Evolutionary conservation across 2,888 invertebrate genomes (phyloP).

Genomic region (Epicampocera succincta): DNA sequence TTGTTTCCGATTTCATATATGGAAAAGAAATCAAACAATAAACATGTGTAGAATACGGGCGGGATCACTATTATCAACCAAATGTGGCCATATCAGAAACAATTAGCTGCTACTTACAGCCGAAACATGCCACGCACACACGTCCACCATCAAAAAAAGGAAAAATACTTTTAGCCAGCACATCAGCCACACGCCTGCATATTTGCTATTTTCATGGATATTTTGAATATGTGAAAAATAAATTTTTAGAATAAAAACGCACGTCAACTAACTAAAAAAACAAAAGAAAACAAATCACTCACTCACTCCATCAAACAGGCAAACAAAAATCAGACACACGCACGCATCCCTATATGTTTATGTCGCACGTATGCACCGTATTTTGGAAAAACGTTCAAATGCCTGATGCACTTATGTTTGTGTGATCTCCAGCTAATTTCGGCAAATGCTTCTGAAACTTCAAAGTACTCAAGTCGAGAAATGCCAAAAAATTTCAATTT

Average conservation of each 20-base stretch:
- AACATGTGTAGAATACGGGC: constrained; percentile 45
- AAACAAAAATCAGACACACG: not conserved
- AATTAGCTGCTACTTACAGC: constrained; percentile 61
- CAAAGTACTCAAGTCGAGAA: constrained; percentile 38
- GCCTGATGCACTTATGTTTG: constrained; percentile 5
- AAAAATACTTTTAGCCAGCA: constrained; percentile 36
- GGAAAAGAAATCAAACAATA: constrained; percentile 26
- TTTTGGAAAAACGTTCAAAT: not conserved
- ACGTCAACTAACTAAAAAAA: not conserved
- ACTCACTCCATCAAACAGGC: constrained; percentile 6
- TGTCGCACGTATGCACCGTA: too few relatives aligned
- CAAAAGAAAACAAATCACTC: constrained; percentile 18
- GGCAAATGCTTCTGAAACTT: constrained; percentile 45
- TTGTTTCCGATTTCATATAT: constrained; percentile 33
- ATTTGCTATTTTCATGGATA: constrained; percentile 58
- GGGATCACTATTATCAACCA: constrained; percentile 59
- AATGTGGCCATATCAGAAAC: constrained; percentile 56
- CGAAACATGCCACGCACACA: constrained; percentile 54
- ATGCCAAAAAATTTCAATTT: constrained; percentile 26
- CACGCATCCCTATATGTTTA: too few relatives aligned
- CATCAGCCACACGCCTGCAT: constrained; percentile 60
- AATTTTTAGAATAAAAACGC: constrained; percentile 6
- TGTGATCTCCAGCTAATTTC: constrained; percentile 44
- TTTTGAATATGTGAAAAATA: constrained; percentile 35
- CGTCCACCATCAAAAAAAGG: constrained; percentile 31